phyloP scores from a whole-genome alignment of 2,113 vertebrate species.

The Emydura subglobosa region DNA sequence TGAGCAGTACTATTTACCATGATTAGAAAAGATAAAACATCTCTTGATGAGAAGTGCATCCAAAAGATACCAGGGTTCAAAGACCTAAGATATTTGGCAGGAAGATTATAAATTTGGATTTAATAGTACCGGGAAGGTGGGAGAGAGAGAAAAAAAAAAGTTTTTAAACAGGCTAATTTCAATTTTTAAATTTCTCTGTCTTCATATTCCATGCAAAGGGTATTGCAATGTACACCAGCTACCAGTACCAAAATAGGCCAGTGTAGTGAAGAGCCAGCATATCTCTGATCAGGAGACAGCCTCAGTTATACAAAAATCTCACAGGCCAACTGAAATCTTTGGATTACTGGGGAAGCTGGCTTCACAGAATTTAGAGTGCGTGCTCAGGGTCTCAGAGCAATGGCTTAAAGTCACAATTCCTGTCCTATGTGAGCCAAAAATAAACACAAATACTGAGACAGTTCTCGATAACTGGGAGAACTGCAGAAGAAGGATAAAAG shows the following conservation, averaged over 20 bases:
- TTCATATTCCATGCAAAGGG: background rate
- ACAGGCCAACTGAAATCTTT: background rate
- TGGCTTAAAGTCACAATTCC: background rate
- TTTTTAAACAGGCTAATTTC: background rate
- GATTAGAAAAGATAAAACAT: background rate
- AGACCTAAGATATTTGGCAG: constrained; percentile 2
- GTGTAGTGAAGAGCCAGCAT: background rate
- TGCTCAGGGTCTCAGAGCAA: background rate
- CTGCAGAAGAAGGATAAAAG: background rate
- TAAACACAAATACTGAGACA: background rate
- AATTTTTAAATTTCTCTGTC: background rate
- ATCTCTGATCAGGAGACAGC: background rate
- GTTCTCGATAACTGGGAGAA: background rate
- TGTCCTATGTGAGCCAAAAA: background rate
- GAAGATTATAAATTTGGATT: constrained; percentile 32
- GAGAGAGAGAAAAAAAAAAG: background rate
- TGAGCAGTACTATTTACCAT: constrained; percentile 1
- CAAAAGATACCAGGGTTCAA: constrained; percentile 17
- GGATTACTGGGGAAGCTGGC: background rate
- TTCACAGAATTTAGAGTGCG: background rate
- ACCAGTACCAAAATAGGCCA: background rate
- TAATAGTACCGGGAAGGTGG: background rate
- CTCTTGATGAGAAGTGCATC: background rate
- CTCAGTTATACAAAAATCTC: background rate
- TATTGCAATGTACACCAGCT: background rate